Evolutionary conservation across 2,888 invertebrate genomes (phyloP), one percentile per base, ranked within the genome.

Genomic region (Smittia sp.): DNA sequence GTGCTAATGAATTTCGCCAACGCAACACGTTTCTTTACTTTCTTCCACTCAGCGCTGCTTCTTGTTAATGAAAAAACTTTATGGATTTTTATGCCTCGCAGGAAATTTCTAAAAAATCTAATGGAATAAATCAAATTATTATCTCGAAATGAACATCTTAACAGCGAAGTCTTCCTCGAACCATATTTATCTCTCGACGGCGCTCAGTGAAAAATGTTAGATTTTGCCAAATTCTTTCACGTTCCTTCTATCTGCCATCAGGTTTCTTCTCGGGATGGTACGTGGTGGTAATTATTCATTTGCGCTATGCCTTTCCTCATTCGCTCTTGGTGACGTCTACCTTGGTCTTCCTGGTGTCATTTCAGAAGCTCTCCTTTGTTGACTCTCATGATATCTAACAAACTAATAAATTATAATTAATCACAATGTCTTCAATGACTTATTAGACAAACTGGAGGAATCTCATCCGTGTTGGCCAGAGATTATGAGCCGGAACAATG

Each of bases 71-170:
- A n/a, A n/a, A n/a, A n/a, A n/a, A n/a, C n/a, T n/a, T n/a, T n/a
- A n/a, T n/a, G n/a, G n/a, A n/a, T n/a, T n/a, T n/a, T n/a, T n/a
- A n/a, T n/a, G n/a, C n/a, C n/a, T 46, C 46, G 46, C 32, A 32
- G 32, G 32, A 46, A 46, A 46, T 46, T 46, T 46, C 9, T 46
- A 46, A 13, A n/a, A 46, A 46, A 46, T 46, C 46, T 22, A 18
- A 54, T 69, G 54, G 20, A 25, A 69, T 25, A 69, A 69, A 69
- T 69, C 69, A 69, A 69, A 69, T 69, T 69, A 69, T 69, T 52
- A 69, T 69, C 54, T 52, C 15, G 15, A 54, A 54, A 69, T 69
- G 67, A 67, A 67, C 67, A 67, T 67, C 67, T 67, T 41, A 67
- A 41, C 54, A 25, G 18, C 58, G 20, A 63, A 18, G 24, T 18